Evolutionary conservation across 2,113 vertebrate species (phyloP).

Genomic region (Pungitius pungitius): DNA sequence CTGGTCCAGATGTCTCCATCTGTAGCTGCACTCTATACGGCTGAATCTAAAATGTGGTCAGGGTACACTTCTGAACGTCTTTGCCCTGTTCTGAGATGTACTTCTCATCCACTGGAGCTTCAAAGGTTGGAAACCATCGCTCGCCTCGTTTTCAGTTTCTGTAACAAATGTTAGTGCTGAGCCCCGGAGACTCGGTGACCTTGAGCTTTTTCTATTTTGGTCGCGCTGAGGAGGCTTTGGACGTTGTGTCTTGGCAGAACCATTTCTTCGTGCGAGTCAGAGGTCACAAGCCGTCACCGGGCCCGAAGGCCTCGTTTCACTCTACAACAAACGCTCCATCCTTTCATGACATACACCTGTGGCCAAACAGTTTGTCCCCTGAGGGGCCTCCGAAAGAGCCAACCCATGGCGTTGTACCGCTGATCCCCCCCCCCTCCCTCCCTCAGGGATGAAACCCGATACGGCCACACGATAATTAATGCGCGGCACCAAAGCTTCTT

Average conservation of each 20-base stretch:
- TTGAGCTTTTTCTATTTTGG: conserved; percentile 5
- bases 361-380: no score
- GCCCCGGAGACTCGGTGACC: background rate
- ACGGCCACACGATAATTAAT: conserved; percentile 71
- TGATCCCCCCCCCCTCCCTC: conserved; percentile 47
- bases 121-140: no score
- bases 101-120: no score
- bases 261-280: conserved; percentile 5
- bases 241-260: conserved; percentile 17
- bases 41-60: no score
- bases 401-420: conserved; percentile 55
- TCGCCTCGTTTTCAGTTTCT: no score
- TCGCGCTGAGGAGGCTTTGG: background rate
- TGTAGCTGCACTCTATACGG: no score
- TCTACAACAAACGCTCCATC: no score
- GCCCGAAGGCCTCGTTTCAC: conserved; percentile 21
- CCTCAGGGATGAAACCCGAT: conserved; percentile 62
- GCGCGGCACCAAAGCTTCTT: conserved; percentile 49
- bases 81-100: no score
- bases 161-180: no score
- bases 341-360: no score
- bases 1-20: conserved; percentile 22
- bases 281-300: conserved; percentile 9
- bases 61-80: no score
- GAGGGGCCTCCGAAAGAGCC: no score